A percentile compares a stretch with the other conserved stretches of the same genome.
Evolutionary conservation across 2,113 vertebrate species (phyloP).

Genomic region (Etheostoma cragini): DNA sequence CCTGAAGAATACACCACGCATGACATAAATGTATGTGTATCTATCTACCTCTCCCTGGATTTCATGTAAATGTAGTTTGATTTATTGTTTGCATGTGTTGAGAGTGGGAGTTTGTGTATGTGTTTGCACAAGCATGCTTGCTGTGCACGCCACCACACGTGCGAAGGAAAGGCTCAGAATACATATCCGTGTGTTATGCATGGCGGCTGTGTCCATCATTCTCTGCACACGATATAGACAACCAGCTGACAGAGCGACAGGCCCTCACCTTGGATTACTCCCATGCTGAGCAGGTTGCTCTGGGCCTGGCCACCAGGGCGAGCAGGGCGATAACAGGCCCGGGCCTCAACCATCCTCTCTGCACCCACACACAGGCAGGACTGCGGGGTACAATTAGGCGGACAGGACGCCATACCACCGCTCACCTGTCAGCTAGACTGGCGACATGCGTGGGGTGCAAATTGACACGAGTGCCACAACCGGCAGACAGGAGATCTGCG

Average conservation of each 20-base stretch:
- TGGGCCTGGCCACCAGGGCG: conserved; percentile 73
- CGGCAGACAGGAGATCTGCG: conserved; percentile 79
- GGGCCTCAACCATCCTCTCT: conserved; percentile 68
- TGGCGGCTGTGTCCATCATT: conserved; percentile 52
- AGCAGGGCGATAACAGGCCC: conserved; percentile 69
- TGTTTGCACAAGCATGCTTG: background rate
- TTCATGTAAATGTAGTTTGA: conserved; percentile 72
- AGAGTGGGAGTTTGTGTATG: conserved; percentile 31
- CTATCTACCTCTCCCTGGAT: conserved; percentile 49
- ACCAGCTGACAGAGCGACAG: conserved; percentile 76
- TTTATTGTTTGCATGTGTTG: conserved; percentile 69
- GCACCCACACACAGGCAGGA: conserved; percentile 77
- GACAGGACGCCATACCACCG: conserved; percentile 71
- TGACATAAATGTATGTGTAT: conserved; percentile 66
- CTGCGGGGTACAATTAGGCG: conserved; percentile 86
- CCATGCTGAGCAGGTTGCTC: conserved; percentile 75
- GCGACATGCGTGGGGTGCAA: conserved; percentile 75
- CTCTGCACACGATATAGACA: conserved; percentile 43
- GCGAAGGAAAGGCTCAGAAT: conserved; percentile 14
- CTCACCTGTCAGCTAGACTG: conserved; percentile 84
- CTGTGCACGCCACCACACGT: background rate
- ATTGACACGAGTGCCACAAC: conserved; percentile 79
- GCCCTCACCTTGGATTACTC: conserved; percentile 79
- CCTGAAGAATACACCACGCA: conserved; percentile 58
- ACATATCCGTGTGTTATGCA: conserved; percentile 27